Conservation (phyloP, 2,888 invertebrate species). For the Tipula vernalis region DNA sequence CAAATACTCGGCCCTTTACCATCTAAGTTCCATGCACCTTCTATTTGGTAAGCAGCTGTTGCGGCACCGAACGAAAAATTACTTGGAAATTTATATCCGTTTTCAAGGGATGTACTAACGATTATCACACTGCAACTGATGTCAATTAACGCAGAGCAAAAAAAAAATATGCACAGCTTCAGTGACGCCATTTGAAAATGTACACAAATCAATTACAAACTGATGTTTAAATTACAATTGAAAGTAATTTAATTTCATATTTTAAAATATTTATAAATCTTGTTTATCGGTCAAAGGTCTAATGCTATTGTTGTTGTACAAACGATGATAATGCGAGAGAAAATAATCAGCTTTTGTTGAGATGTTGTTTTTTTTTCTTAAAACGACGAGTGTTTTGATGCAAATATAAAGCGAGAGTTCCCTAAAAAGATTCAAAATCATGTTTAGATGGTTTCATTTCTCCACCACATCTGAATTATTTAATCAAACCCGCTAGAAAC, state of each 20-base stretch:
- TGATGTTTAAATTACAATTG: background rate
- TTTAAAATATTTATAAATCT: background rate
- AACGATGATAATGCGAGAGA: background rate
- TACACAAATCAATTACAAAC: background rate
- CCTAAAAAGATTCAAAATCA: too few relatives aligned
- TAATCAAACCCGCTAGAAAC: too few relatives aligned
- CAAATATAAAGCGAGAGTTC: too few relatives aligned
- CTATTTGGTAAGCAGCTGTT: conserved; percentile 35
- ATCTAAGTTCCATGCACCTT: conserved; percentile 42
- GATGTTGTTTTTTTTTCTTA: background rate
- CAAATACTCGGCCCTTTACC: conserved; percentile 39
- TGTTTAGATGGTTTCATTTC: too few relatives aligned
- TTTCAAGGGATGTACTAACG: background rate
- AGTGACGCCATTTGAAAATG: background rate
- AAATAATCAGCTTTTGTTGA: background rate
- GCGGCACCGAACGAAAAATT: conserved; percentile 25
- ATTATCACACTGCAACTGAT: background rate
- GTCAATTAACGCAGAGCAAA: background rate
- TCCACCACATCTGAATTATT: too few relatives aligned
- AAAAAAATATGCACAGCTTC: background rate
- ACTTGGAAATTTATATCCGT: conserved; percentile 32
- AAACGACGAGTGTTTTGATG: too few relatives aligned
- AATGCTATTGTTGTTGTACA: background rate
- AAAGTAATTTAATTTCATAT: background rate
- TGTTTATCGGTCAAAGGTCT: background rate